phyloP scores from a whole-genome alignment of 2,888 invertebrate species.

The Tinea semifulvella region DNA sequence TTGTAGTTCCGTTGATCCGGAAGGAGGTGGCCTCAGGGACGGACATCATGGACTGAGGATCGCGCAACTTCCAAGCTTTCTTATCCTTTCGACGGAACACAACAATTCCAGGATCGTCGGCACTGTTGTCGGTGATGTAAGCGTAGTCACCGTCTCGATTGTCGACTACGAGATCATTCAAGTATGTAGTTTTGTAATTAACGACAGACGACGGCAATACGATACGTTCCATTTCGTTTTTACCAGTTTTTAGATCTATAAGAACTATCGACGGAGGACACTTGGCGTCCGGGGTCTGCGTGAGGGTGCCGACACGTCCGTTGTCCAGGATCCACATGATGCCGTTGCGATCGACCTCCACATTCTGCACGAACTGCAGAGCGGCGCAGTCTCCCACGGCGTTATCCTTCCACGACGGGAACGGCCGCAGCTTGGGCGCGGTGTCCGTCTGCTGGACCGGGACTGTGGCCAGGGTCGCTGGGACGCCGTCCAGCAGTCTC shows the following conservation, averaged over 20 bases:
- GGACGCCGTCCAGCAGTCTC: slow-evolving; percentile 75
- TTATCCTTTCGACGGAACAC: slow-evolving; percentile 72
- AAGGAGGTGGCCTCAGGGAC: slow-evolving; percentile 66
- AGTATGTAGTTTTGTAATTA: slow-evolving; percentile 63
- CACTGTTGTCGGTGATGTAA: slow-evolving; percentile 77
- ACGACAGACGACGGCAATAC: slow-evolving; percentile 70
- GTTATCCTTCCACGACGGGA: slow-evolving; percentile 77
- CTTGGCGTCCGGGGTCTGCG: slow-evolving; percentile 53
- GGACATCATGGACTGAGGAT: slow-evolving; percentile 70
- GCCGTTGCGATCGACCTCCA: slow-evolving; percentile 76
- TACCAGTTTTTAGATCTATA: slow-evolving; percentile 70
- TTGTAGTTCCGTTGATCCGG: slow-evolving; percentile 66
- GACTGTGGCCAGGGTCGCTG: slow-evolving; percentile 72
- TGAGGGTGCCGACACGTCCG: slow-evolving; percentile 71
- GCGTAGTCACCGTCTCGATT: slow-evolving; percentile 74
- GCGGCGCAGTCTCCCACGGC: slow-evolving; percentile 71
- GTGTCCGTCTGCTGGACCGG: slow-evolving; percentile 57
- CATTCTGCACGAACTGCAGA: slow-evolving; percentile 78
- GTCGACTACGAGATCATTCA: slow-evolving; percentile 79
- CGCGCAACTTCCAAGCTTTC: slow-evolving; percentile 76
- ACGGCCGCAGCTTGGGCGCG: slow-evolving; percentile 71
- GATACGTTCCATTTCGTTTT: slow-evolving; percentile 64
- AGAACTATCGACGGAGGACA: slow-evolving; percentile 76
- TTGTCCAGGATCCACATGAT: slow-evolving; percentile 76
- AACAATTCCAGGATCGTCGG: slow-evolving; percentile 74